A percentile compares a stretch with the other conserved stretches of the same genome.
phyloP scores from a whole-genome alignment of 2,797 vertebrate species.

The Mormyrops boulengeri region DNA sequence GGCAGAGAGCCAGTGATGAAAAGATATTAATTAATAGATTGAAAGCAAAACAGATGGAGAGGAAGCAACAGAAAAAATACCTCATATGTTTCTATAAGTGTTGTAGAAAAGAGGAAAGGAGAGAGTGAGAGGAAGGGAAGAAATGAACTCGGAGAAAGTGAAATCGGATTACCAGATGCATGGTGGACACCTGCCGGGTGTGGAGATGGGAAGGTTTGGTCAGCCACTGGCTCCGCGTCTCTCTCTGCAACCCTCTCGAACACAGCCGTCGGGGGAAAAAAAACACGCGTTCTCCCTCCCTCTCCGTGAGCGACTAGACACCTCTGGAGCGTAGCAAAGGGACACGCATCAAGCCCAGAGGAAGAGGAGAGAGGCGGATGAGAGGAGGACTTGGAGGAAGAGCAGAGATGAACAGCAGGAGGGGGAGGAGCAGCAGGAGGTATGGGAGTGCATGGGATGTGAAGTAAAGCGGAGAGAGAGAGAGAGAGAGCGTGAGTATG shows the following conservation, averaged over 20 bases:
- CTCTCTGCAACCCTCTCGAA: constrained; percentile 28
- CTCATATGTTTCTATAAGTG: constrained; percentile 1
- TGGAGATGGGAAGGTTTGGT: constrained; percentile 29
- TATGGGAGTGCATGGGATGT: constrained; percentile 50
- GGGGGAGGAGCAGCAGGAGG: constrained; percentile 26
- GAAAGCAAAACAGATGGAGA: neutral
- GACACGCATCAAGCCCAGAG: neutral
- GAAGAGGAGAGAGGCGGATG: neutral
- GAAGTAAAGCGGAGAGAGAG: constrained; percentile 41
- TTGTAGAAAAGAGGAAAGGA: neutral
- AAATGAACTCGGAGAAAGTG: constrained; percentile 1
- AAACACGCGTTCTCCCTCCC: constrained; percentile 9
- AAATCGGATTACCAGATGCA: constrained; percentile 64
- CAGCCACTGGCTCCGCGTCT: constrained; percentile 32
- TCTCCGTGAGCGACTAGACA: constrained; percentile 5
- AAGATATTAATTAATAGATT: neutral
- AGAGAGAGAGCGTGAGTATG: constrained; percentile 40
- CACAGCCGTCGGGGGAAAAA: constrained; percentile 11
- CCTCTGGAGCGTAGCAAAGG: neutral
- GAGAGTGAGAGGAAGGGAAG: neutral
- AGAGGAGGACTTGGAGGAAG: neutral
- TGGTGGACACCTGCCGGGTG: constrained; percentile 56
- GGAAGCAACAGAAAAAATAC: neutral
- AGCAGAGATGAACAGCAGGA: neutral
- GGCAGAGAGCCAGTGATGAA: constrained; percentile 14